Evolutionary conservation across 1,140 invertebrate species (phyloP), one percentile per base, ranked within the genome.

Genomic region (Lordiphosa mommai): DNA sequence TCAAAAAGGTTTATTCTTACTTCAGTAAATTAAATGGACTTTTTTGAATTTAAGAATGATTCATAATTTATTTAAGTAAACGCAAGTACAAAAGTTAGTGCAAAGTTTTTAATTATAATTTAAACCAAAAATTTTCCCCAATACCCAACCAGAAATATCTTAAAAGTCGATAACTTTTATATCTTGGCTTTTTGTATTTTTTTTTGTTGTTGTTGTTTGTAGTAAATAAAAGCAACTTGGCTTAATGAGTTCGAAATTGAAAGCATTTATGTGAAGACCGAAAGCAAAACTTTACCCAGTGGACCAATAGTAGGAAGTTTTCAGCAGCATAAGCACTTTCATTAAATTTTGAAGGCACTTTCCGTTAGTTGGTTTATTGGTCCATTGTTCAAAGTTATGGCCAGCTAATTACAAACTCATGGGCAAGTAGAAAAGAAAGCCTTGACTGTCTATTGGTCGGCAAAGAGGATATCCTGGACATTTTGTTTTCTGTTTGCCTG

Each of bases 361-460:
- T 14, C 20, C 27, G 46, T 16, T 50, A 27, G 43, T 58, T 59
- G 40, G 12, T 56, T 44, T 58, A 43, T 61, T 61, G 59, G 47
- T 27, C 46, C 63, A 67, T 43, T 43, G 40, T 43, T 23, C 27
- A 67, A 58, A 67, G 59, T 67, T 67, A 57, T 57, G 37, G 36
- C n/a, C 67, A 55, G 70, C 63, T 73, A 79, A 79, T 79, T 79
- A 73, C 58, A 66, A 66, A 43, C 40, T 34, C 34, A 9, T 29
- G 13, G 16, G 30, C 12, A 59, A 48, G 23, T 3, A 7, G 2
- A 29, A 59, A 50, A 46, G 12, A 46, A 20, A 44, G 49, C 32
- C 36, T 66, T 36, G 50, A 56, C 40, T 65, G 59, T 47, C 64
- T 61, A 53, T 38, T 27, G 46, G 23, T 37, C 5, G 50, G 33